These are phyloP conservation scores for Stigmatopora nigra DNA, from an alignment of 2,113 vertebrate species.

Conservation along the genomic window DNA sequence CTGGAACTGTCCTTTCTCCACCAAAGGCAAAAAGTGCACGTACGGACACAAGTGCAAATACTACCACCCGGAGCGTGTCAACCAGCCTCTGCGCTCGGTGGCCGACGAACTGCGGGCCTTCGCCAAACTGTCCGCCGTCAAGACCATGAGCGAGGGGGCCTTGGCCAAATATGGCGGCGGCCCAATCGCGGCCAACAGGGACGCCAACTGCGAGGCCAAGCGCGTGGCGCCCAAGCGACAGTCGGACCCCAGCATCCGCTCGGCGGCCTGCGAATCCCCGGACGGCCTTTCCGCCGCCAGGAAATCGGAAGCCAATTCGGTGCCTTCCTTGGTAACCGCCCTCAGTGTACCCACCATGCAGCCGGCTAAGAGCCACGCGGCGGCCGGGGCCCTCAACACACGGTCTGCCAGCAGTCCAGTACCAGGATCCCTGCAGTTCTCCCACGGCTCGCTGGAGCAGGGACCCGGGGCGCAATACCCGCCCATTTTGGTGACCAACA, in stretches of 20 bases:
- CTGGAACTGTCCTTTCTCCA: constrained; percentile 18
- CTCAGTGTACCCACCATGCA: constrained; percentile 94
- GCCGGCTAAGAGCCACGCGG: constrained; percentile 88
- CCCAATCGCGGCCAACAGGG: constrained; percentile 73
- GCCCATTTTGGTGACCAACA: constrained; percentile 95
- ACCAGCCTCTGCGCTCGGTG: constrained; percentile 90
- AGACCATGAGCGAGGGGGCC: constrained; percentile 96
- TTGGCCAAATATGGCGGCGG: constrained; percentile 82
- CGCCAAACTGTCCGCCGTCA: constrained; percentile 94
- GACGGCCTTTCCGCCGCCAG: constrained; percentile 80
- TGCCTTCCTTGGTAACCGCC: constrained; percentile 93
- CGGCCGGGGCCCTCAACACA: constrained; percentile 91
- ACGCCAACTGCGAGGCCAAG: constrained; percentile 82
- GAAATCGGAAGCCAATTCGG: constrained; percentile 91
- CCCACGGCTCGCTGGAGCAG: constrained; percentile 89
- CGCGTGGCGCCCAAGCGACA: constrained; percentile 91
- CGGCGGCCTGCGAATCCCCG: constrained; percentile 84
- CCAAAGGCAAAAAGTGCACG: constrained; percentile 95
- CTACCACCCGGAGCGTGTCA: constrained; percentile 95
- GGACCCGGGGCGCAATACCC: constrained; percentile 93
- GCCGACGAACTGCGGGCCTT: constrained; percentile 97
- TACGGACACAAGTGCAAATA: constrained; percentile 99
- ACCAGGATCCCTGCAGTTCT: constrained; percentile 88
- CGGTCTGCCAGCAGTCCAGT: constrained; percentile 96
- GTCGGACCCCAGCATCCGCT: constrained; percentile 95